Conservation (phyloP, 2,113 vertebrate species). For the Syngnathus scovelli region DNA sequence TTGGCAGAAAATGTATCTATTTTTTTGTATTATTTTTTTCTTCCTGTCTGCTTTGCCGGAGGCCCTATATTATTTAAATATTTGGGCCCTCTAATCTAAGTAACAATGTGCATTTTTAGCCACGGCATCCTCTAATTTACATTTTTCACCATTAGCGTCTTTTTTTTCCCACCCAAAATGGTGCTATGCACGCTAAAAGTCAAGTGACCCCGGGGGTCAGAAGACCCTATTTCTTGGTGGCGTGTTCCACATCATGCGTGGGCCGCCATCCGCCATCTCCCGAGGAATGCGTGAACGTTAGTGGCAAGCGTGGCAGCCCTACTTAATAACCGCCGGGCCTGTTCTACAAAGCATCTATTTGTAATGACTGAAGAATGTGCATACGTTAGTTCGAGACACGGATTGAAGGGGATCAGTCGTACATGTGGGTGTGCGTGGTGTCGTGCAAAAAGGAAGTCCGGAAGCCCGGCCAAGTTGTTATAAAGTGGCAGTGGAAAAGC, state of each 20-base stretch:
- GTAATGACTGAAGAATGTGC: constrained; percentile 55
- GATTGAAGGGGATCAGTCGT: constrained; percentile 34
- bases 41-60: not conserved
- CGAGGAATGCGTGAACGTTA: constrained; percentile 59
- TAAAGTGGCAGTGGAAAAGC: constrained; percentile 49
- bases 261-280: constrained; percentile 23
- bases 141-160: constrained; percentile 11
- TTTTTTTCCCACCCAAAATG: not conserved
- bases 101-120: not conserved
- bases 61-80: not conserved
- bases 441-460: constrained; percentile 40
- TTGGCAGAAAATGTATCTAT: too few relatives aligned
- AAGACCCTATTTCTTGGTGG: not conserved
- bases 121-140: constrained; percentile 7
- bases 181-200: not conserved
- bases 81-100: constrained; percentile 7
- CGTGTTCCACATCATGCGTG: constrained; percentile 18
- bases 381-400: constrained; percentile 49
- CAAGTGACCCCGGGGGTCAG: not conserved
- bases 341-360: constrained; percentile 53
- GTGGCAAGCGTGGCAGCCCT: constrained; percentile 20
- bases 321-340: constrained; percentile 49
- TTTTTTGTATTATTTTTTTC: not conserved
- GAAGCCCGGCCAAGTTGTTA: constrained; percentile 46
- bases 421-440: not conserved